phyloP scores from a whole-genome alignment of 1,140 invertebrate genomes.

The Drosophila paulistorum region DNA sequence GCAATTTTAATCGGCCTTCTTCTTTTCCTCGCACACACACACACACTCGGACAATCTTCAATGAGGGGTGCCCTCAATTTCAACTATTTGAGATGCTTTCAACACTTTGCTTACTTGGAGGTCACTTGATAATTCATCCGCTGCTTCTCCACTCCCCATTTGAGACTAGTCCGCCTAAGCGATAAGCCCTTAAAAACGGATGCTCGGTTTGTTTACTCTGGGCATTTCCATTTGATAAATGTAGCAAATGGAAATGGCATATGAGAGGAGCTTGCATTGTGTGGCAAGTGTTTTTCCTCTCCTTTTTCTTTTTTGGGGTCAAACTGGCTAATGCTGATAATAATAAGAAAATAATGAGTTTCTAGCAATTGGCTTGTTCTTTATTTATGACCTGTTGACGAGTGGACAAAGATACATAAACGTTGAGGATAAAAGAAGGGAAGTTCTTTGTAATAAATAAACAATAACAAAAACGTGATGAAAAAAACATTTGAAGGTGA shows the following conservation, averaged over 20 bases:
- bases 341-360: slow-evolving; percentile 22
- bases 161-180: not conserved
- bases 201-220: slow-evolving; percentile 44
- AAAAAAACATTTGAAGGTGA: not conserved
- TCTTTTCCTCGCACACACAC: too few species aligned
- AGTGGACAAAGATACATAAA: not conserved
- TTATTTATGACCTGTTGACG: slow-evolving; percentile 57
- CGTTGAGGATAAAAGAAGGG: not conserved
- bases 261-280: slow-evolving; percentile 28
- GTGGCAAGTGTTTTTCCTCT: slow-evolving; percentile 53
- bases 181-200: slow-evolving; percentile 36
- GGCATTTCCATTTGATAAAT: slow-evolving; percentile 59
- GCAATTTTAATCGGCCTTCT: slow-evolving; percentile 27
- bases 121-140: slow-evolving; percentile 26
- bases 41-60: not conserved
- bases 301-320: slow-evolving; percentile 51
- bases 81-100: not conserved
- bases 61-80: slow-evolving; percentile 14
- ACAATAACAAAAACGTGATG: too few species aligned
- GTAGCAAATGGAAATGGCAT: slow-evolving; percentile 48
- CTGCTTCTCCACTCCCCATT: too few species aligned
- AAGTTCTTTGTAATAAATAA: not conserved
- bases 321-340: slow-evolving; percentile 63
- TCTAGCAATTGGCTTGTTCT: slow-evolving; percentile 30
- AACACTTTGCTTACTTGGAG: slow-evolving; percentile 26